phyloP scores from a whole-genome alignment of 2,113 vertebrate species.

The Bungarus multicinctus region DNA sequence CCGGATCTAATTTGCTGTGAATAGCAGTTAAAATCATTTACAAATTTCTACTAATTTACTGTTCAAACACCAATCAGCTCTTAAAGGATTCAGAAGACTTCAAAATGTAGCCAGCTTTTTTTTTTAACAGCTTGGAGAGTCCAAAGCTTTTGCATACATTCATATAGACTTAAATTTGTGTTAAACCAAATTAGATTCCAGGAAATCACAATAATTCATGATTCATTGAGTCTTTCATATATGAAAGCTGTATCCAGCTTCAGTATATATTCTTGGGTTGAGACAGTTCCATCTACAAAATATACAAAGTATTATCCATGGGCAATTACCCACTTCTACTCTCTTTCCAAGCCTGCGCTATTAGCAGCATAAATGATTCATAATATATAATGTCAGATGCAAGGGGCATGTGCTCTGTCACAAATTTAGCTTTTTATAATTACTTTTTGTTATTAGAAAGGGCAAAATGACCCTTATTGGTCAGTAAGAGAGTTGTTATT shows the following conservation, averaged over 20 bases:
- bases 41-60: constrained; percentile 35
- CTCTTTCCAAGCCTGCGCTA: constrained; percentile 63
- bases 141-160: constrained; percentile 54
- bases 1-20: constrained; percentile 17
- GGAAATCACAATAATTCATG: constrained; percentile 68
- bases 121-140: constrained; percentile 13
- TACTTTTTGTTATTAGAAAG: constrained; percentile 5
- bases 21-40: constrained; percentile 17
- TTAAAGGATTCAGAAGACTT: constrained; percentile 35
- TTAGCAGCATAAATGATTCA: constrained; percentile 70
- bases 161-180: constrained; percentile 61
- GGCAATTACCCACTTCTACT: constrained; percentile 65
- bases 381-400: constrained; percentile 60
- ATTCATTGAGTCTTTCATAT: constrained; percentile 70
- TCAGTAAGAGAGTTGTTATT: background rate
- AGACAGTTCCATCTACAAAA: constrained; percentile 68
- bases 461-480: constrained; percentile 38
- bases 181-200: constrained; percentile 62
- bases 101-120: constrained; percentile 39
- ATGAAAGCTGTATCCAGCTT: constrained; percentile 54
- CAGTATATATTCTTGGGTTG: constrained; percentile 60
- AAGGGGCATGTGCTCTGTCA: constrained; percentile 55
- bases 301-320: constrained; percentile 70
- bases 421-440: constrained; percentile 33
- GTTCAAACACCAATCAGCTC: constrained; percentile 44